phyloP scores from a whole-genome alignment of 2,797 vertebrate species.

The Pitangus sulphuratus region DNA sequence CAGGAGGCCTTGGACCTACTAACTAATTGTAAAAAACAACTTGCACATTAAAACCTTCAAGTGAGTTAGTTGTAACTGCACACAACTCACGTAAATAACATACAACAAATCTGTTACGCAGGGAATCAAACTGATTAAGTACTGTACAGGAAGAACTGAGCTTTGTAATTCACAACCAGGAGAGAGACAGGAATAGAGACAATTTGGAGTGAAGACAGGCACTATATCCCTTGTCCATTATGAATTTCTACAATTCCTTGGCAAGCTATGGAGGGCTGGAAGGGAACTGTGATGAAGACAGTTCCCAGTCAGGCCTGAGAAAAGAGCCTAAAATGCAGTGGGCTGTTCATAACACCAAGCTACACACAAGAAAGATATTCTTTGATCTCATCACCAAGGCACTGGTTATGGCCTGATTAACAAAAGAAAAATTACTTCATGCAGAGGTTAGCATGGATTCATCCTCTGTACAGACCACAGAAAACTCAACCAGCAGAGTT shows the following conservation, averaged over 20 bases:
- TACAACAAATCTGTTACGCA: background rate
- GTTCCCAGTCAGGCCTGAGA: background rate
- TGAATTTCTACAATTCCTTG: background rate
- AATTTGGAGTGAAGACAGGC: background rate
- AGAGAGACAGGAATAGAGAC: background rate
- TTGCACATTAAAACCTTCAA: background rate
- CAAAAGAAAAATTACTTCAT: background rate
- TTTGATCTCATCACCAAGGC: background rate
- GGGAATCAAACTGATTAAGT: background rate
- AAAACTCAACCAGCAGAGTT: background rate
- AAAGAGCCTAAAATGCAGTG: background rate
- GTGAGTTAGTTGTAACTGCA: background rate
- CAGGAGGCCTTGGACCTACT: background rate
- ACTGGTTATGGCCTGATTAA: background rate
- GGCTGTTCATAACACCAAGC: background rate
- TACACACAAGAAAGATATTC: background rate
- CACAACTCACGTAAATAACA: fast-evolving
- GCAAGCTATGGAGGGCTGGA: background rate
- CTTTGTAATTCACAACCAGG: background rate
- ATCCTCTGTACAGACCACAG: background rate
- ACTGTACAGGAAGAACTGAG: background rate
- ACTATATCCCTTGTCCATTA: background rate
- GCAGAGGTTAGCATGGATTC: background rate
- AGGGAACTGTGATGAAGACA: background rate
- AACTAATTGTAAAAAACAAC: background rate